These are phyloP conservation scores for Acanthosepion lycidas DNA, from an alignment of 2,888 invertebrate species.

Conservation along the genomic window DNA sequence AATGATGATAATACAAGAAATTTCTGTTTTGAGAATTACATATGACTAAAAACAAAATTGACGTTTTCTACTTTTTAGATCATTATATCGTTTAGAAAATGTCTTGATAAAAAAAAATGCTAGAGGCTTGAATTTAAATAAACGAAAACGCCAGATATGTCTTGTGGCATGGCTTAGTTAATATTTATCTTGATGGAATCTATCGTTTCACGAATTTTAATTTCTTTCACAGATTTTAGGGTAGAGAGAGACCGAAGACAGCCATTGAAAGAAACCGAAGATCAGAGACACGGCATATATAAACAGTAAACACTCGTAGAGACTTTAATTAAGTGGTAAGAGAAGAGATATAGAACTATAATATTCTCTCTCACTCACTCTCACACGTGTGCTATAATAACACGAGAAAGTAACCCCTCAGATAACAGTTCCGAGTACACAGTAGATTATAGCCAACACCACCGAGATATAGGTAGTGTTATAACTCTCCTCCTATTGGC, in stretches of 20 bases:
- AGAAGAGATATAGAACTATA: not conserved
- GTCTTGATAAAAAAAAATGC: too few relatives aligned
- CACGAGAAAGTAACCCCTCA: not conserved
- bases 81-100: too few relatives aligned
- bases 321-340: not conserved
- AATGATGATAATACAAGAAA: too few relatives aligned
- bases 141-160: too few relatives aligned
- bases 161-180: not conserved
- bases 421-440: not conserved
- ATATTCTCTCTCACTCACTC: too few relatives aligned
- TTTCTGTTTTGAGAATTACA: too few relatives aligned
- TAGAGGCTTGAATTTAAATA: too few relatives aligned
- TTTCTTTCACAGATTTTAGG: not conserved
- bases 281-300: not conserved
- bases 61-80: too few relatives aligned
- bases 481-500: too few relatives aligned
- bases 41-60: too few relatives aligned
- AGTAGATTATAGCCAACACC: too few relatives aligned
- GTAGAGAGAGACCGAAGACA: not conserved
- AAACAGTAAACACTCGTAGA: not conserved
- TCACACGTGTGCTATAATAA: not conserved
- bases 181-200: not conserved
- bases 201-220: not conserved
- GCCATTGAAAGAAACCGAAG: not conserved
- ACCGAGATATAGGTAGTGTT: too few relatives aligned